phyloP scores from a whole-genome alignment of 2,797 vertebrate genomes.

The Acridotheres tristis region DNA sequence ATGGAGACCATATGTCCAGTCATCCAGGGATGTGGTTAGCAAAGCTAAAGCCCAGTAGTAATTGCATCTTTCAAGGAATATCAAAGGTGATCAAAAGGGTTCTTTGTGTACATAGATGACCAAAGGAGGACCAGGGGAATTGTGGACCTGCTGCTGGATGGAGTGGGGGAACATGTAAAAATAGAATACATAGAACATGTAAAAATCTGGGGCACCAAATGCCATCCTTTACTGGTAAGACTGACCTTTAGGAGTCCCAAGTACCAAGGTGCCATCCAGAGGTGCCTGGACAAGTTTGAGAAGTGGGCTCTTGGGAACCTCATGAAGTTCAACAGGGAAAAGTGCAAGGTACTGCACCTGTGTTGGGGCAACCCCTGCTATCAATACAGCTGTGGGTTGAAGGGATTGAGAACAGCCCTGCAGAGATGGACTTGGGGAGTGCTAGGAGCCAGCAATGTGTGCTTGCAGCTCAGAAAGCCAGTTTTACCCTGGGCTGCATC shows the following conservation, averaged over 20 bases:
- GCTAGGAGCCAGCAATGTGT: neutral
- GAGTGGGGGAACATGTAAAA: neutral
- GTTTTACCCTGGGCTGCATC: neutral
- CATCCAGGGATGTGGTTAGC: neutral
- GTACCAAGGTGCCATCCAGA: neutral
- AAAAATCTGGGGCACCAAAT: neutral
- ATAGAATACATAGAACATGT: neutral
- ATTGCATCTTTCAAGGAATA: neutral
- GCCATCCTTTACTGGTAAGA: neutral
- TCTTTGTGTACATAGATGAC: neutral
- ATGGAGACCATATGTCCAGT: neutral
- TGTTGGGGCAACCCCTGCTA: neutral
- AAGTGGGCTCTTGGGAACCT: neutral
- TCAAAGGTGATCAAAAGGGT: neutral
- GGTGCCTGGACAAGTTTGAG: neutral
- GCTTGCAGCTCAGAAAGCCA: neutral
- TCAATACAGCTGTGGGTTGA: neutral
- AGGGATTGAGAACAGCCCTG: neutral
- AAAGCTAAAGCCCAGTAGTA: neutral
- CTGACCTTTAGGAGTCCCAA: neutral
- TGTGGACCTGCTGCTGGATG: neutral
- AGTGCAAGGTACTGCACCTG: neutral
- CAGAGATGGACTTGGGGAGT: neutral
- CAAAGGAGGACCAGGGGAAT: neutral
- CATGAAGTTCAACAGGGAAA: neutral